Conservation (phyloP, 1,140 invertebrate genomes). For the Drosophila miranda region DNA sequence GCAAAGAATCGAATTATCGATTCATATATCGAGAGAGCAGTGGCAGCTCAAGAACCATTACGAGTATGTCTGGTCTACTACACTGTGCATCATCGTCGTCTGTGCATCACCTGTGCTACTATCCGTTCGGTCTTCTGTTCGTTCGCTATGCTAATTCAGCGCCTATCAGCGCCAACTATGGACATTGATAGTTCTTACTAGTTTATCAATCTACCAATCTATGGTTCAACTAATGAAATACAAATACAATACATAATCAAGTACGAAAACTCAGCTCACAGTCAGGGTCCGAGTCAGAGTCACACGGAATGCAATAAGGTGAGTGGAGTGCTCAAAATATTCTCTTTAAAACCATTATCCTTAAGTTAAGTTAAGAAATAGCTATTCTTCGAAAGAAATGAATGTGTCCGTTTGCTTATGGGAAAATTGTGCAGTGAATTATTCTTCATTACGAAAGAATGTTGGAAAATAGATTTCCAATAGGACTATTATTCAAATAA, state of each 20-base stretch:
- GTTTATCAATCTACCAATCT: slow-evolving; percentile 44
- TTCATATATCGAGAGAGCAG: slow-evolving; percentile 10
- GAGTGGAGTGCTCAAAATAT: slow-evolving; percentile 11
- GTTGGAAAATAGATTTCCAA: too few relatives aligned
- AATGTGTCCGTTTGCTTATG: not conserved
- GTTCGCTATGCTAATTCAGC: slow-evolving; percentile 23
- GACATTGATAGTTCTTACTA: slow-evolving; percentile 39
- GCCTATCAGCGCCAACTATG: slow-evolving; percentile 25
- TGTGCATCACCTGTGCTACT: not conserved
- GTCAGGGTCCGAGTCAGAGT: slow-evolving; percentile 12
- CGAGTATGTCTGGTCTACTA: too few relatives aligned
- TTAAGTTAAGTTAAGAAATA: not conserved
- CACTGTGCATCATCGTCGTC: slow-evolving; percentile 2
- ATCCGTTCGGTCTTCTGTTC: not conserved
- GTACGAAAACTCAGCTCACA: slow-evolving; percentile 28
- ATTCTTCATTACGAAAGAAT: too few relatives aligned
- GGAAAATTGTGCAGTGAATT: too few relatives aligned
- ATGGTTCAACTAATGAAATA: slow-evolving; percentile 18
- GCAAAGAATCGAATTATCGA: slow-evolving; percentile 28
- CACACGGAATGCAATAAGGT: slow-evolving; percentile 45
- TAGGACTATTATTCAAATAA: too few relatives aligned
- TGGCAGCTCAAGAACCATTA: slow-evolving; percentile 16
- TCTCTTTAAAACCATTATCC: too few relatives aligned
- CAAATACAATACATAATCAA: slow-evolving; percentile 22
- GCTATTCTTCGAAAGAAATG: too few relatives aligned